These are phyloP conservation scores for Okapia johnstoni DNA, from an alignment of 2,113 vertebrate species.

Conservation along the genomic window DNA sequence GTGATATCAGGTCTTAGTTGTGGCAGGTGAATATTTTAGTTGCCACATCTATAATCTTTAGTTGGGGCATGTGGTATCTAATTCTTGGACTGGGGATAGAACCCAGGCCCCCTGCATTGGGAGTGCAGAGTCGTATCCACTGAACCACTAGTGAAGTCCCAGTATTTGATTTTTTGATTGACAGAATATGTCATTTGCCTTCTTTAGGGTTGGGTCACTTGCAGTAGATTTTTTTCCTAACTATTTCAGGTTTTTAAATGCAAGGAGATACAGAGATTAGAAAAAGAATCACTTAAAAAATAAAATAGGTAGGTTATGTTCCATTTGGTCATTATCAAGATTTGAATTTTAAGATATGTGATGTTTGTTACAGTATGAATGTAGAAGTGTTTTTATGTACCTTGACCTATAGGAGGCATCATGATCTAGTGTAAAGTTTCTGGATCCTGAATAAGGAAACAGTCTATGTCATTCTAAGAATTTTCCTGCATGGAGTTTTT, in stretches of 20 bases:
- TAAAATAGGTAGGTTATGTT: neutral
- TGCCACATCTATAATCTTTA: neutral
- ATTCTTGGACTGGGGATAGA: neutral
- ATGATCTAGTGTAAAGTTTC: slow-evolving; percentile 6
- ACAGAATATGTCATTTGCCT: neutral
- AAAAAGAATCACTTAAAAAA: neutral
- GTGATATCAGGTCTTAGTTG: neutral
- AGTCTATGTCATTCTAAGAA: neutral
- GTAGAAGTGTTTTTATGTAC: neutral
- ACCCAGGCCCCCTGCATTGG: neutral
- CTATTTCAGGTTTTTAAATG: neutral
- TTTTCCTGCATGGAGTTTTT: neutral
- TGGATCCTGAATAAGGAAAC: neutral
- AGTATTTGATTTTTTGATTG: neutral
- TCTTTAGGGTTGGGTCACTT: neutral
- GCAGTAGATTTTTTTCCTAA: neutral
- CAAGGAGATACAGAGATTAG: neutral
- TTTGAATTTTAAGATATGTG: neutral
- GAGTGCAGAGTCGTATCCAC: neutral
- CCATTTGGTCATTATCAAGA: neutral
- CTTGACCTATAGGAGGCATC: slow-evolving; percentile 55
- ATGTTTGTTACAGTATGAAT: neutral
- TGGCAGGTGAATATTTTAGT: neutral
- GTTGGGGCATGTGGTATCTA: neutral
- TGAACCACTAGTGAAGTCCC: neutral